Evolutionary conservation across 2,113 vertebrate genomes (phyloP).

Genomic region (Vidua macroura): DNA sequence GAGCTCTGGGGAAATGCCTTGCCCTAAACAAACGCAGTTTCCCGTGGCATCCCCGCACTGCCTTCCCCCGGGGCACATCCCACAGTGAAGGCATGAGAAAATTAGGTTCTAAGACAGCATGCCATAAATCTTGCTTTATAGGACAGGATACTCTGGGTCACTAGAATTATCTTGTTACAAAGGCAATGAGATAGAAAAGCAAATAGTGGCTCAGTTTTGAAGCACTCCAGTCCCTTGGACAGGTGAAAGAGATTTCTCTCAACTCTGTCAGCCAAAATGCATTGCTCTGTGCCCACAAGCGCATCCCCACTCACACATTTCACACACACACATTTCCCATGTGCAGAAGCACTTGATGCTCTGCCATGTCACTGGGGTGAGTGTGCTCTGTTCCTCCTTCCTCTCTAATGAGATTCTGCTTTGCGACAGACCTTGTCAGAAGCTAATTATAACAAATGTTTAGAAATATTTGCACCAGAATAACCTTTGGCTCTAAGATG

Average conservation of each 20-base stretch:
- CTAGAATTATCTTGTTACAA: slow-evolving; percentile 20
- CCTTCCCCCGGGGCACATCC: too few species aligned
- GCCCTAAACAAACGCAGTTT: too few species aligned
- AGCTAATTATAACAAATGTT: slow-evolving; percentile 51
- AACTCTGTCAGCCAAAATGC: not conserved
- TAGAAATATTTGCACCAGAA: slow-evolving; percentile 13
- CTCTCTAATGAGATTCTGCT: not conserved
- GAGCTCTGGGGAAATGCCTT: too few species aligned
- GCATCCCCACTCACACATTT: rapidly evolving
- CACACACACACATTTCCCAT: rapidly evolving
- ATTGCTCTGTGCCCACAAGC: not conserved
- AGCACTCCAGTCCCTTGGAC: not conserved
- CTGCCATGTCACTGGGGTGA: not conserved
- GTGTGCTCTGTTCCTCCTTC: not conserved
- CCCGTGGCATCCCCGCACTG: too few species aligned
- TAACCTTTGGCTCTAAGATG: slow-evolving; percentile 32
- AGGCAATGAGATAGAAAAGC: slow-evolving; percentile 26
- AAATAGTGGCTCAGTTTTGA: slow-evolving; percentile 8
- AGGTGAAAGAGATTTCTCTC: not conserved
- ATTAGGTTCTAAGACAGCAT: slow-evolving; percentile 15
- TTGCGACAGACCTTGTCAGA: slow-evolving; percentile 12
- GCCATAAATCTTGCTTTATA: slow-evolving; percentile 48
- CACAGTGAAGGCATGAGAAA: not conserved
- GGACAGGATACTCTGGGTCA: not conserved
- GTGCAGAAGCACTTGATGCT: not conserved